A percentile compares a stretch with the other conserved stretches of the same genome.
phyloP scores from a whole-genome alignment of 2,888 invertebrate genomes.

The Rhagophthalmus giganteus region DNA sequence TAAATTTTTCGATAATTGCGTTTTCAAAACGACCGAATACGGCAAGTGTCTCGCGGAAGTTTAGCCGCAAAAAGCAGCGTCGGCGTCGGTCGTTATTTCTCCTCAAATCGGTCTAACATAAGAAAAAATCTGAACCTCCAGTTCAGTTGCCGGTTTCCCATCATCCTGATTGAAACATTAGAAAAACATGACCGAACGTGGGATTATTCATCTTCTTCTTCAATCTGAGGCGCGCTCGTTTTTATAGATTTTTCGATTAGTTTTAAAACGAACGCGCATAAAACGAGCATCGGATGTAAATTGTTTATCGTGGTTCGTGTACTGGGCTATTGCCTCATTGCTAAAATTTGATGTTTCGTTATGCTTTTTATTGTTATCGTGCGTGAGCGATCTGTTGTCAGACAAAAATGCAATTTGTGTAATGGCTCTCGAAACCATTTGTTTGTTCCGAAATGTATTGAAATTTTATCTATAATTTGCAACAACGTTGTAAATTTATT shows the following conservation, averaged over 20 bases:
- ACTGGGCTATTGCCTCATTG: slow-evolving; percentile 2
- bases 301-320: too few species aligned
- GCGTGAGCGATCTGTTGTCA: slow-evolving; percentile 29
- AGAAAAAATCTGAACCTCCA: slow-evolving; percentile 37
- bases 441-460: slow-evolving; percentile 8
- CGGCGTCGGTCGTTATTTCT: slow-evolving; percentile 20
- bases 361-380: slow-evolving; percentile 12
- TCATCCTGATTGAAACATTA: slow-evolving; percentile 44
- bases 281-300: background rate
- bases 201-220: slow-evolving; percentile 30
- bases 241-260: slow-evolving; percentile 20
- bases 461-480: slow-evolving; percentile 10
- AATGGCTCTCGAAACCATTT: slow-evolving; percentile 14
- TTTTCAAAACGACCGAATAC: too few species aligned
- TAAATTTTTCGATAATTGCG: too few species aligned
- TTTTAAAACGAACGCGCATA: slow-evolving; percentile 9
- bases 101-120: slow-evolving; percentile 29
- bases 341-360: slow-evolving; percentile 6
- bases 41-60: slow-evolving; percentile 8
- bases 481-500: background rate
- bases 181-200: slow-evolving; percentile 39
- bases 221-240: slow-evolving; percentile 24
- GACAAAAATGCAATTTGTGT: slow-evolving; percentile 26
- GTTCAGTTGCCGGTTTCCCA: slow-evolving; percentile 38
- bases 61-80: slow-evolving; percentile 11